Base-by-base conservation (phyloP, 2,888 invertebrate genomes). In the Eilema sororculum region DNA sequence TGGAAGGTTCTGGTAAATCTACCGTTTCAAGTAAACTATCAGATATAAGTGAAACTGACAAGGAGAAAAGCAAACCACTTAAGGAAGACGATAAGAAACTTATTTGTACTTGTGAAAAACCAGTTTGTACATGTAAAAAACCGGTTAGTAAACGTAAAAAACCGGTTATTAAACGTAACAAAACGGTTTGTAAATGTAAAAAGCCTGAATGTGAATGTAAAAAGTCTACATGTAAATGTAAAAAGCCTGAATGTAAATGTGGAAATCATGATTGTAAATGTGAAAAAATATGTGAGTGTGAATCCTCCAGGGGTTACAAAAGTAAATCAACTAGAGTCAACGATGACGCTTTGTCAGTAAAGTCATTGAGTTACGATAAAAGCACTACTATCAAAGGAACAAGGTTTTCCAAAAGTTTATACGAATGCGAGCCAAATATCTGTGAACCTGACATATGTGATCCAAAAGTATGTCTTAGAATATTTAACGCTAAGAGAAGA, bases 351-450 rank as follows among this genome's bases (percentile, higher is more conserved):
- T 46, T 61, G 22, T 52, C 68, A 24, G 24, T 62, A 16, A 52
- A 63, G 52, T 57, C 68, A 24, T 16, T 62, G 25, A 62, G 25
- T 25, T 37, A 25, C 12, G 57, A 63, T 63, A 62, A 25, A 37
- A 57, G 56, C 25, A 62, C 52, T 25, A 12, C n/a, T 13, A 68
- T 56, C 24, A 37, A n/a, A 24, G 25, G 25, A 37, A 57, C 24
- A 52, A 13, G 22, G 4, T 13, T 33, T 62, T 33, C 57, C 3
- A 68, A 57, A 56, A 52, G 56, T 57, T n/a, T 41, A 59, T 59
- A 59, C 13, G 66, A 66, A 58, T 66, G 66, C 28, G 58, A 66
- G 20, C 66, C 66, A 66, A 37, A 66, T 28, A 28, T 59, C 3
- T 66, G 66, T 65, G 30, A 41, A 25, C 66, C 66, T 41, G 59